Conservation (phyloP, 1,140 invertebrate species). For the Drosophila neocordata region DNA sequence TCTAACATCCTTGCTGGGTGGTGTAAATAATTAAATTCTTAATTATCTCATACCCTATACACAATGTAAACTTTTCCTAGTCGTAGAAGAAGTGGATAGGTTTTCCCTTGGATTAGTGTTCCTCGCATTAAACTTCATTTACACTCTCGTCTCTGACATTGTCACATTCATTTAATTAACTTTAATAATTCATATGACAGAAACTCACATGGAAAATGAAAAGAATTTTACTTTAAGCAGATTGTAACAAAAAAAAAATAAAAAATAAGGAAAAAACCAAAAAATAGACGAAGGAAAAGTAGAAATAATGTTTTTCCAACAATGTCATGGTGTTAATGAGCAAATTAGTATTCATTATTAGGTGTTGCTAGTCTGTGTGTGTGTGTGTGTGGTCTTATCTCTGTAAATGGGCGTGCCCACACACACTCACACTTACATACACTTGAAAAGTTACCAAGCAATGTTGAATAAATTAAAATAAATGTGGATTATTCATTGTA, state of each 20-base stretch:
- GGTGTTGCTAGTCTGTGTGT: constrained; percentile 47
- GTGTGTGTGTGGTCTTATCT: constrained; percentile 26
- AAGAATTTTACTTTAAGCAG: constrained; percentile 52
- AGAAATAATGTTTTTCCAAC: constrained; percentile 61
- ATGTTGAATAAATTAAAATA: constrained; percentile 71
- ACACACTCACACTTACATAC: constrained; percentile 17
- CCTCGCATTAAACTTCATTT: constrained; percentile 56
- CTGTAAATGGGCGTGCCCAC: constrained; percentile 40
- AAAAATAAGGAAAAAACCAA: constrained; percentile 6
- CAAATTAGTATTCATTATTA: constrained; percentile 80
- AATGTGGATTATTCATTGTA: constrained; percentile 56
- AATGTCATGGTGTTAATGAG: constrained; percentile 69
- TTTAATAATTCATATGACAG: constrained; percentile 73
- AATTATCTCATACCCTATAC: constrained; percentile 73
- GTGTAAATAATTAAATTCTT: constrained; percentile 82
- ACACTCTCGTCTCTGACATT: constrained; percentile 29
- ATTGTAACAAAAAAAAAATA: not conserved
- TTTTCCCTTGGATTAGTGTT: constrained; percentile 41
- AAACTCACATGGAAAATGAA: constrained; percentile 33
- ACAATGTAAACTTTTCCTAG: constrained; percentile 12
- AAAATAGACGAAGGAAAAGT: constrained; percentile 28
- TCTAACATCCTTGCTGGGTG: constrained; percentile 27
- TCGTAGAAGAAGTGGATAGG: constrained; percentile 13
- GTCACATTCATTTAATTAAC: constrained; percentile 72
- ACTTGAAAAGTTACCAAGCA: constrained; percentile 49